These are phyloP conservation scores for Camponotus floridanus DNA, from an alignment of 1,140 invertebrate genomes.

Conservation along the genomic window DNA sequence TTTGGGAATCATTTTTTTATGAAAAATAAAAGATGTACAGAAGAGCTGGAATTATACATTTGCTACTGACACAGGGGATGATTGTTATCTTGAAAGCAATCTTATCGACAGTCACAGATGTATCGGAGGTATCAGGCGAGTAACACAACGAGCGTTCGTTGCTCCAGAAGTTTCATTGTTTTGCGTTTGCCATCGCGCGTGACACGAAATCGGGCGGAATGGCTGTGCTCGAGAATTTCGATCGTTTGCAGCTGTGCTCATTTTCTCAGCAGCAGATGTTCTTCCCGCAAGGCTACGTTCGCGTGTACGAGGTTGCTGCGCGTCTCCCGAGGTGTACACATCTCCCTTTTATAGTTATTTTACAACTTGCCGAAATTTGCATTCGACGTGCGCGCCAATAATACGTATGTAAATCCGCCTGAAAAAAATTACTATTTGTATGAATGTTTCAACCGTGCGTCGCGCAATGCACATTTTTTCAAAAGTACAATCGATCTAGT, in stretches of 20 bases:
- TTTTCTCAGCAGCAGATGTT: constrained; percentile 78
- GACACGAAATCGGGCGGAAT: constrained; percentile 63
- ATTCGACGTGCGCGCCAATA: neutral
- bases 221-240: constrained; percentile 48
- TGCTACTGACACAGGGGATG: constrained; percentile 30
- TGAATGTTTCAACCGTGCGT: neutral
- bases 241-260: constrained; percentile 76
- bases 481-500: neutral
- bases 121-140: neutral
- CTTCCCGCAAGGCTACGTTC: constrained; percentile 51
- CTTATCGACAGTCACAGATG: constrained; percentile 48
- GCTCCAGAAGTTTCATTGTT: constrained; percentile 58
- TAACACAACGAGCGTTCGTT: neutral
- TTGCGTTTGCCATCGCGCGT: constrained; percentile 51
- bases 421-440: neutral
- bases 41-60: constrained; percentile 31
- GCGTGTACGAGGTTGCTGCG: constrained; percentile 52
- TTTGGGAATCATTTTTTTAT: neutral
- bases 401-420: neutral
- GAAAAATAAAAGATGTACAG: neutral
- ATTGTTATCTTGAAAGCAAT: constrained; percentile 45
- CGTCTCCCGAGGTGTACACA: constrained; percentile 28
- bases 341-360: constrained; percentile 45
- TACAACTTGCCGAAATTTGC: constrained; percentile 56
- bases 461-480: neutral